Percentiles rank a stretch among this genome's conserved stretches.
Conservation (phyloP, 2,797 vertebrate genomes). For the Lepidocolaptes lacrymiger region DNA sequence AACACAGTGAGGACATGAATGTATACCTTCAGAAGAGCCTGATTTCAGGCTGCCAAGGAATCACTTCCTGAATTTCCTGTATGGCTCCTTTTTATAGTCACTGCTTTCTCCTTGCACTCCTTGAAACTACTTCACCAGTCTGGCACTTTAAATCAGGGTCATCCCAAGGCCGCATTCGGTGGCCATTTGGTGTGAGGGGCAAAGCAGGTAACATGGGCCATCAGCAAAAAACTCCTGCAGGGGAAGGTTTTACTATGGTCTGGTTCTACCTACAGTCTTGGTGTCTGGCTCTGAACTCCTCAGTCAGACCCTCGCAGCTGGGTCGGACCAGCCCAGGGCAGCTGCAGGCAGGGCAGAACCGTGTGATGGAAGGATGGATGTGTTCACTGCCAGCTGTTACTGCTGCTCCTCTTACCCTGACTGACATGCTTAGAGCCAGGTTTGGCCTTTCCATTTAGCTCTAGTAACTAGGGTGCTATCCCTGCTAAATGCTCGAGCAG, state of each 20-base stretch:
- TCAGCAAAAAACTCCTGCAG: neutral
- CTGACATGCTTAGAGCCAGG: neutral
- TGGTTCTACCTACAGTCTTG: neutral
- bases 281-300: neutral
- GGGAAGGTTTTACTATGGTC: neutral
- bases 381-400: neutral
- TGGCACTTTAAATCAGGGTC: neutral
- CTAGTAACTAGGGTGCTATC: neutral
- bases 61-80: neutral
- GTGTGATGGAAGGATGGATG: fast-evolving
- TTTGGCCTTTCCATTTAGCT: neutral
- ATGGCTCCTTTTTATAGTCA: neutral
- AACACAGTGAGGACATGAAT: neutral
- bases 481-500: neutral
- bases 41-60: neutral
- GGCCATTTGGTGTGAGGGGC: neutral
- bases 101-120: neutral
- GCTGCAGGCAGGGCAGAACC: neutral
- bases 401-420: neutral
- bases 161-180: fast-evolving
- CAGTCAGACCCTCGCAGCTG: fast-evolving
- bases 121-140: neutral
- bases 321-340: neutral
- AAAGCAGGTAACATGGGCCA: neutral
- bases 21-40: neutral